Percentiles rank a stretch among this genome's conserved stretches.
phyloP scores from a whole-genome alignment of 2,888 invertebrate genomes.

The Drosophila greeni region DNA sequence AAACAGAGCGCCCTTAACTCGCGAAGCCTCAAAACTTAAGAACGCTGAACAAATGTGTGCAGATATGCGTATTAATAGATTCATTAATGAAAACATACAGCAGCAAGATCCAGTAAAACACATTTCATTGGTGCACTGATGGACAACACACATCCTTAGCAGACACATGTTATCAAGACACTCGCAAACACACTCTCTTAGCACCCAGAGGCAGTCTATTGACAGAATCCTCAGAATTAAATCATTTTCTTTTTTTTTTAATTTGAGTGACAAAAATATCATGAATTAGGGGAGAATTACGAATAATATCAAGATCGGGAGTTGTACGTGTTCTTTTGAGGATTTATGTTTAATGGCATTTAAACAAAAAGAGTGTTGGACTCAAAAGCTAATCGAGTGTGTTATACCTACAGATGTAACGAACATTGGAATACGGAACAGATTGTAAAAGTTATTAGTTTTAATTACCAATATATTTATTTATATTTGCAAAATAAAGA shows the following conservation, averaged over 20 bases:
- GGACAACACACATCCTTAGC: constrained; percentile 23
- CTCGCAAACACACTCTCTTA: constrained; percentile 31
- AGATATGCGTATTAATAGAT: constrained; percentile 29
- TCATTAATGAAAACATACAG: constrained; percentile 2
- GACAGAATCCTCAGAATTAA: constrained; percentile 18
- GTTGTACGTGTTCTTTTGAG: constrained; percentile 20
- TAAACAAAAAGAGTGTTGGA: constrained; percentile 16
- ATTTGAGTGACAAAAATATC: constrained; percentile 26
- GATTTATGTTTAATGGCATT: constrained; percentile 28
- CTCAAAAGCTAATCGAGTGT: constrained; percentile 23
- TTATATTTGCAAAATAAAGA: constrained; percentile 71
- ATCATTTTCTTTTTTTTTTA: constrained; percentile 14
- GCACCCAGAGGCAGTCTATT: constrained; percentile 19
- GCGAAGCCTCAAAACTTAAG: constrained; percentile 7
- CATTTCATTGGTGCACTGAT: constrained; percentile 39
- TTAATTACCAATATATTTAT: constrained; percentile 69
- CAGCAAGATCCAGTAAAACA: constrained; percentile 21
- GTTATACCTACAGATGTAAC: constrained; percentile 19
- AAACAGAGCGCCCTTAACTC: constrained; percentile 44
- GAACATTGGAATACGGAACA: constrained; percentile 34
- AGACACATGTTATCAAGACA: constrained; percentile 55
- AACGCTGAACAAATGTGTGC: constrained; percentile 30
- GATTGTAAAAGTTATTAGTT: constrained; percentile 66
- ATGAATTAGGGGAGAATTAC: constrained; percentile 16
- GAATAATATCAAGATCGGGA: constrained; percentile 10